phyloP scores from a whole-genome alignment of 2,113 vertebrate species.

The Cottus gobio region DNA sequence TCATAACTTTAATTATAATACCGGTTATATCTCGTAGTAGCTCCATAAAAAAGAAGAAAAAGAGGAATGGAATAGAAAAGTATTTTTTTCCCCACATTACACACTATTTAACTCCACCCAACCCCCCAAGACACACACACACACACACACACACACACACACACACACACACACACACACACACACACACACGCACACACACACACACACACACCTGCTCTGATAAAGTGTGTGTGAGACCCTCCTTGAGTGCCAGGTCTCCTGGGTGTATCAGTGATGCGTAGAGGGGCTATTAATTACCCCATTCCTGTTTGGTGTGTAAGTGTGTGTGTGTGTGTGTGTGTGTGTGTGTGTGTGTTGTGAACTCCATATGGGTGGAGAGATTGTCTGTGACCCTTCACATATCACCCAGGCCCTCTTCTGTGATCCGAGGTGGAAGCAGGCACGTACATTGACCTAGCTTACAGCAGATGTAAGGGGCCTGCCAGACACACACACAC shows the following conservation, averaged over 20 bases:
- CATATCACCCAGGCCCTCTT: constrained; percentile 50
- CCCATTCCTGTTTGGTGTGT: constrained; percentile 35
- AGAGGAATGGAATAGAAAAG: background rate
- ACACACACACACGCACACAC: constrained; percentile 24
- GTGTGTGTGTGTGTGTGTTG: constrained; percentile 41
- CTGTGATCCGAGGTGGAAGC: constrained; percentile 50
- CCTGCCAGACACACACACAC: background rate
- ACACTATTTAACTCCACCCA: background rate
- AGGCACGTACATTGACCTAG: constrained; percentile 51
- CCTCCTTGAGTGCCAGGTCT: constrained; percentile 48
- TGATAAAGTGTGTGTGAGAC: constrained; percentile 50
- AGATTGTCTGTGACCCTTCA: constrained; percentile 58
- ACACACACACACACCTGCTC: constrained; percentile 47
- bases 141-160: constrained; percentile 21
- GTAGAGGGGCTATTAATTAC: constrained; percentile 76
- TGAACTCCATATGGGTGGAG: constrained; percentile 61
- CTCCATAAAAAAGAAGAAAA: background rate
- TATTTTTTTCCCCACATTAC: background rate
- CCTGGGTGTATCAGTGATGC: constrained; percentile 61
- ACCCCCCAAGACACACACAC: constrained; percentile 10
- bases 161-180: constrained; percentile 13
- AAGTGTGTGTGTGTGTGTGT: constrained; percentile 32
- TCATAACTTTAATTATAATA: no score
- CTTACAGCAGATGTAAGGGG: constrained; percentile 42
- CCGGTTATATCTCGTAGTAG: no score